phyloP scores from a whole-genome alignment of 2,797 vertebrate species.

The Onychomys torridus region DNA sequence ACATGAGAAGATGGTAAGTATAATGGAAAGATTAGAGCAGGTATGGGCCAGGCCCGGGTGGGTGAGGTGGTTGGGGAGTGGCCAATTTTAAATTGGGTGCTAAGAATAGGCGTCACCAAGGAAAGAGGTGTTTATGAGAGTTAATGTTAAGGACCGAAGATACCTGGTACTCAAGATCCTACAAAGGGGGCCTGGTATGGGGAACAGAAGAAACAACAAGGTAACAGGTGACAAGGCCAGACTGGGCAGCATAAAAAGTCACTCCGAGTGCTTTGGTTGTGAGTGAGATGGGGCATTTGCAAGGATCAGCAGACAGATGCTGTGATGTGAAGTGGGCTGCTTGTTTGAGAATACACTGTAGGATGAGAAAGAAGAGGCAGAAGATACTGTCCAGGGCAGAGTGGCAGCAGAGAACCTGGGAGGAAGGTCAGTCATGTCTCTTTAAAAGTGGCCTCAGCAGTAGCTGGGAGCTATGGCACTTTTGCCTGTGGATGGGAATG shows the following conservation, averaged over 20 bases:
- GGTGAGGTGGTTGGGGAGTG: too few relatives aligned
- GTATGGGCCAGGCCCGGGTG: neutral
- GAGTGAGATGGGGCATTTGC: neutral
- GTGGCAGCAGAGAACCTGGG: neutral
- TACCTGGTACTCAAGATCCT: neutral
- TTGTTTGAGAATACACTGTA: neutral
- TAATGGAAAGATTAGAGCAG: neutral
- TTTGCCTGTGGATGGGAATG: neutral
- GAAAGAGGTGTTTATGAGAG: neutral
- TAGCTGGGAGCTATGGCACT: neutral
- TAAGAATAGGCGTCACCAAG: neutral
- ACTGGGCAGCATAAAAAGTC: neutral
- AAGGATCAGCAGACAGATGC: neutral
- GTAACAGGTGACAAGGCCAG: neutral
- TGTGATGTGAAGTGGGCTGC: neutral
- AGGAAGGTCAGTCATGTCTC: neutral
- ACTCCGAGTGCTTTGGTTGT: neutral
- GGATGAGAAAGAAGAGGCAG: neutral
- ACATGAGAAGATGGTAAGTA: neutral
- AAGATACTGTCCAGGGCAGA: neutral
- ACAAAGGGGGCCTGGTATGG: neutral
- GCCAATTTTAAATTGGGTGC: neutral
- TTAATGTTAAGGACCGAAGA: neutral
- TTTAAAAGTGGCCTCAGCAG: neutral
- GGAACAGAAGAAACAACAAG: neutral